These are phyloP conservation scores for Pangasius krempfi DNA, from an alignment of 2,797 vertebrate species.

Conservation along the genomic window DNA sequence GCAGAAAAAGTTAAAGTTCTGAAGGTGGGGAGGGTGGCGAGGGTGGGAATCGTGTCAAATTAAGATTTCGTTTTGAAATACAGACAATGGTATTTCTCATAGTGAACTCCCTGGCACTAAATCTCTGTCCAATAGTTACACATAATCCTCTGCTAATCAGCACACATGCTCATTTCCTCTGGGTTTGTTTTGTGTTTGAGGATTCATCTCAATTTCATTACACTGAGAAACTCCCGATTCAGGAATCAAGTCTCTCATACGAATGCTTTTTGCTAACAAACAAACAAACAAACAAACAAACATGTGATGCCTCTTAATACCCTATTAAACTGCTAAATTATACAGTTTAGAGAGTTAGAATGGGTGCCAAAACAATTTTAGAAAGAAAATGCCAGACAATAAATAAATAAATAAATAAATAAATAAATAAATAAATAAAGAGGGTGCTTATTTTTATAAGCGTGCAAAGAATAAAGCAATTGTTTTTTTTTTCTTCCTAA, in stretches of 20 bases:
- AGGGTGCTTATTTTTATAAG: background rate
- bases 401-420: too few relatives aligned
- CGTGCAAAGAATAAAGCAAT: background rate
- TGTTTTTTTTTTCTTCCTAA: too few relatives aligned
- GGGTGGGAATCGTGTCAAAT: background rate
- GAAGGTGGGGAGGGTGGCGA: background rate
- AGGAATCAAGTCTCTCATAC: background rate
- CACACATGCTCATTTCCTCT: background rate
- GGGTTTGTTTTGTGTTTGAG: background rate
- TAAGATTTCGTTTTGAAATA: slow-evolving; percentile 9
- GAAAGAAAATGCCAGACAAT: background rate
- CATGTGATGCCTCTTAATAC: too few relatives aligned
- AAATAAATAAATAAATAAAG: background rate
- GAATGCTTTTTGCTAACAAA: background rate
- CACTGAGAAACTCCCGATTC: background rate
- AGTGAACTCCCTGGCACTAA: background rate
- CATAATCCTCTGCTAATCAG: background rate
- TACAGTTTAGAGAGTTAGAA: too few relatives aligned
- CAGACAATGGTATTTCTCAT: background rate
- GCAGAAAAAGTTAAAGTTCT: too few relatives aligned
- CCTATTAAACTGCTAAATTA: too few relatives aligned
- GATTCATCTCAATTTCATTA: background rate
- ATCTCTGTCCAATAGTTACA: background rate
- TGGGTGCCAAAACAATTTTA: too few relatives aligned
- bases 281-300: background rate